A percentile compares a stretch with the other conserved stretches of the same genome.
Evolutionary conservation across 2,113 vertebrate species (phyloP).

Genomic region (Ranitomeya variabilis): DNA sequence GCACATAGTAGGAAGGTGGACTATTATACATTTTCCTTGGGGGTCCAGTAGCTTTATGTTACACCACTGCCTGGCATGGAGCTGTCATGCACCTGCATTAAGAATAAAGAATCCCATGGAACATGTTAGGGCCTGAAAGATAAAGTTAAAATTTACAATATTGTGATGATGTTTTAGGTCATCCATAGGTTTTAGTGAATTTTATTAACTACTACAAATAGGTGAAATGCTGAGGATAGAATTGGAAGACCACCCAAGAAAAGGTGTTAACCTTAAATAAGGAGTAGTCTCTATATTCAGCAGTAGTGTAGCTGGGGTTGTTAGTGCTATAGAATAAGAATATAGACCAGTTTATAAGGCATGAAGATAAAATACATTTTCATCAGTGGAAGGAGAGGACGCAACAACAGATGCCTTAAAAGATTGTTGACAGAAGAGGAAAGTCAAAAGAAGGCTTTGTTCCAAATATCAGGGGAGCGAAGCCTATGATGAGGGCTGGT

Average conservation of each 20-base stretch:
- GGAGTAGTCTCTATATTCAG: neutral
- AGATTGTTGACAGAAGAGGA: constrained; percentile 47
- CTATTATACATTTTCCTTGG: neutral
- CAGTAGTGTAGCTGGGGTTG: neutral
- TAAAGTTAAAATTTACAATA: neutral
- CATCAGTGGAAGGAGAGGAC: constrained; percentile 21
- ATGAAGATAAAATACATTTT: constrained; percentile 1
- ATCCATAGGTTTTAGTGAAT: neutral
- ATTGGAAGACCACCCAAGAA: neutral
- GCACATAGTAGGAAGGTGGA: neutral
- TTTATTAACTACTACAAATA: neutral
- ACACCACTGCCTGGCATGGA: neutral
- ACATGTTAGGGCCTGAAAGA: neutral
- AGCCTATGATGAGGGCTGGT: constrained; percentile 21
- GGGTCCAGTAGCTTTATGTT: neutral
- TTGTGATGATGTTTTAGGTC: neutral
- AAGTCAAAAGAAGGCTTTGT: constrained; percentile 46
- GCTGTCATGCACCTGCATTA: neutral
- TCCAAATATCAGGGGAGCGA: constrained; percentile 43
- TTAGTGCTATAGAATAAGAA: neutral
- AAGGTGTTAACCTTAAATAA: neutral
- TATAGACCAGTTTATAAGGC: neutral
- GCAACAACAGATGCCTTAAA: constrained; percentile 38
- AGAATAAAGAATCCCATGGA: neutral
- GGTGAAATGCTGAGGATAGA: neutral